Evolutionary conservation across 2,888 invertebrate genomes (phyloP).

Genomic region (Acanthacorydalis orientalis): DNA sequence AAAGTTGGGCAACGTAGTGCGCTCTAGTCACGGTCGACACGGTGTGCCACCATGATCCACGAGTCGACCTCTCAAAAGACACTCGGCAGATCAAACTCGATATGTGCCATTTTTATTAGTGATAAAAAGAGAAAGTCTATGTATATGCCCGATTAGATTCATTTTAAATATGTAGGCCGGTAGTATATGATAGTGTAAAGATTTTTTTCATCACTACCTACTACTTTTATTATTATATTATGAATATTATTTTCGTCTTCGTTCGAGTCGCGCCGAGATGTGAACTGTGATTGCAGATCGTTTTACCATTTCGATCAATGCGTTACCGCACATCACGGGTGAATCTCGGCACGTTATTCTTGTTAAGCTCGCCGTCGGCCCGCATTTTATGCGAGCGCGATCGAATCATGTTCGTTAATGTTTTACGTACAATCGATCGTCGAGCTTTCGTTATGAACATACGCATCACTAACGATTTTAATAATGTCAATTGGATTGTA

Average conservation of each 20-base stretch:
- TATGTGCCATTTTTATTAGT: constrained; percentile 1
- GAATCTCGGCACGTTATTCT: too few relatives aligned
- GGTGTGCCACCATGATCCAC: too few relatives aligned
- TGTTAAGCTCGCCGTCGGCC: neutral
- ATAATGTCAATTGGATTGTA: neutral
- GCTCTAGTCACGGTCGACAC: neutral
- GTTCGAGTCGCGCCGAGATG: too few relatives aligned
- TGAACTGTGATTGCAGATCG: too few relatives aligned
- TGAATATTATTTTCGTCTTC: too few relatives aligned
- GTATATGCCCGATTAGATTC: neutral
- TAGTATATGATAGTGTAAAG: neutral
- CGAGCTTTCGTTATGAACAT: neutral
- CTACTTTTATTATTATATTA: too few relatives aligned
- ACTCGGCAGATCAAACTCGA: neutral
- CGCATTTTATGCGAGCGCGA: neutral
- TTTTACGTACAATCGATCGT: neutral
- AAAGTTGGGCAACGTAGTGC: constrained; percentile 81
- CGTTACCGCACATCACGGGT: too few relatives aligned
- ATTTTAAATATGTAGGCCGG: neutral
- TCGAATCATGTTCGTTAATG: neutral
- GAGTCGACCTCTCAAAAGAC: too few relatives aligned
- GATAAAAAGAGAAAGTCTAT: neutral
- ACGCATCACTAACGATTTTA: neutral
- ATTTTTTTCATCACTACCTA: too few relatives aligned
- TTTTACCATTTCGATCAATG: too few relatives aligned